Base-by-base conservation (phyloP, 1,140 invertebrate genomes). In the Drosophila ficusphila region DNA sequence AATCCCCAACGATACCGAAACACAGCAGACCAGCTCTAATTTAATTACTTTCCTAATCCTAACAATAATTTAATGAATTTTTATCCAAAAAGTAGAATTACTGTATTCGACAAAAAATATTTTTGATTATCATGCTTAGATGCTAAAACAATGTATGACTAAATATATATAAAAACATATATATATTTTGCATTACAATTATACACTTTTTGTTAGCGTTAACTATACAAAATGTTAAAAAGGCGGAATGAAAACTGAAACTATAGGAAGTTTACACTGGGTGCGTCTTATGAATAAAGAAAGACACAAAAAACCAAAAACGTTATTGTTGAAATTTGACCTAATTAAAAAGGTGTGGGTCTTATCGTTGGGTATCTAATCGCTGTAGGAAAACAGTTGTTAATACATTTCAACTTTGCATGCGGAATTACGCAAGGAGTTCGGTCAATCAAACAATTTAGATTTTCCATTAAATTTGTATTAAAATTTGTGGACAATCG, bases 11-110 rank as follows among this genome's bases (percentile, higher is more conserved):
- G 46, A 71, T 29, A 77, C 31, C 52, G 47, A 70, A 70, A 39
- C n/a, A 44, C 29, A 18, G 23, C 41, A 61, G 41, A 73, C 65
- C 23, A 69, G 49, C 52, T 60, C 11, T 76, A 47, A 76, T 85
- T 79, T 79, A 79, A 79, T 54, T 36, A 39, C 62, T 44, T 47
- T 21, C 52, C 56, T 79, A 46, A 61, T 25, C 33, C 31, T 73
- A 76, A 79, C 48, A 12, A 27, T 82, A 56, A 69, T 73, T 76
- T 61, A 61, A 83, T 21, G 25, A 69, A 58, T 53, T 34, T 58
- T 46, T 48, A 75, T 83, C 74, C 77, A 88, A 88, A 78, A 82
- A 76, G 56, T 88, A 82, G 82, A 79, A 41, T 67, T 76, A 76
- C 51, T 48, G 36, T 48, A 71, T 79, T 64, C 41, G 34, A 39